Evolutionary conservation across 92 coral and sea anemone species (phyloP).

Genomic region (Siderastrea siderea): DNA sequence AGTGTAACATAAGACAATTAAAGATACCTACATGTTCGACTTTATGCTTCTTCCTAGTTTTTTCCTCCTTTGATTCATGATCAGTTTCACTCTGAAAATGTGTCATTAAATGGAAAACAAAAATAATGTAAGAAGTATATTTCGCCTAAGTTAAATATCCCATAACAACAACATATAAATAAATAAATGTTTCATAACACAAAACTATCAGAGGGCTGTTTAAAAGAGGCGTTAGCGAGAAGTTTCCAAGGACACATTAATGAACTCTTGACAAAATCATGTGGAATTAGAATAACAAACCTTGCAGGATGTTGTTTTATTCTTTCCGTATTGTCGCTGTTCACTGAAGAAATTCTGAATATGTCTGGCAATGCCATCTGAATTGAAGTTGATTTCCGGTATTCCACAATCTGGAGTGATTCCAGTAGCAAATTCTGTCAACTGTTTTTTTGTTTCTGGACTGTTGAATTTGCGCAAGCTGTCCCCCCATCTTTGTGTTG

Average conservation of each 20-base stretch:
- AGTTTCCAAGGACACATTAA: slow-evolving; percentile 36
- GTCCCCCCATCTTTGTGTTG: slow-evolving; percentile 53
- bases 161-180: too few species aligned
- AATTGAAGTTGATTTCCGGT: slow-evolving; percentile 47
- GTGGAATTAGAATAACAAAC: slow-evolving; percentile 33
- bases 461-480: slow-evolving; percentile 52
- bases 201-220: slow-evolving; percentile 43
- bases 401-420: slow-evolving; percentile 59
- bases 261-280: slow-evolving; percentile 13
- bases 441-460: slow-evolving; percentile 46
- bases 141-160: too few species aligned
- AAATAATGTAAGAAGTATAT: too few species aligned
- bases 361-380: slow-evolving; percentile 58
- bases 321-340: slow-evolving; percentile 58
- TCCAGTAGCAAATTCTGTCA: slow-evolving; percentile 42
- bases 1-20: too few species aligned
- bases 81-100: slow-evolving; percentile 45
- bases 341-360: slow-evolving; percentile 61
- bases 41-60: slow-evolving; percentile 61
- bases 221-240: slow-evolving; percentile 42
- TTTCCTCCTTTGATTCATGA: slow-evolving; percentile 23
- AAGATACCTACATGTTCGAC: slow-evolving; percentile 42
- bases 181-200: slow-evolving; percentile 28
- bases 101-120: slow-evolving; percentile 20
- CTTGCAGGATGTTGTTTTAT: slow-evolving; percentile 38